These are phyloP conservation scores for Tillus elongatus DNA, from an alignment of 2,888 invertebrate species.

Conservation along the genomic window DNA sequence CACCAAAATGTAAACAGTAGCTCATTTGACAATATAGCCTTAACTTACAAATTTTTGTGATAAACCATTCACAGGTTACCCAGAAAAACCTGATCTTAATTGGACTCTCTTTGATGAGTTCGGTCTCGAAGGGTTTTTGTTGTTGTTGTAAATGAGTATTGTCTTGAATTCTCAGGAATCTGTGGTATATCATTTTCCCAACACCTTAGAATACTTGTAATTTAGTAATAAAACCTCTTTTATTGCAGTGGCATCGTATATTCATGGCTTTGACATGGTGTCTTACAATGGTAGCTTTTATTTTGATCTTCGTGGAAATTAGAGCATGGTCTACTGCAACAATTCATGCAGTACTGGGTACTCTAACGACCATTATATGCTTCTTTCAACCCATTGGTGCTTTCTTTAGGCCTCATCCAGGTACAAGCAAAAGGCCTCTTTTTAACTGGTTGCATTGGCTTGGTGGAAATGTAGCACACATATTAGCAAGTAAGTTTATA, in stretches of 20 bases:
- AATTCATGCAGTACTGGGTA: slow-evolving; percentile 76
- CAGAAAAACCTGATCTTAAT: too few relatives aligned
- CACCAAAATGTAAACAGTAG: too few relatives aligned
- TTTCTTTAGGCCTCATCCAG: slow-evolving; percentile 76
- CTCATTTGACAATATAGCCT: too few relatives aligned
- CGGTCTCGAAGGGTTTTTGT: too few relatives aligned
- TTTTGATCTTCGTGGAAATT: slow-evolving; percentile 74
- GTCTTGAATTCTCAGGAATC: too few relatives aligned
- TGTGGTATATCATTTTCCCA: too few relatives aligned
- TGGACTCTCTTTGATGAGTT: too few relatives aligned
- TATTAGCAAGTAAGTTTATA: slow-evolving; percentile 79
- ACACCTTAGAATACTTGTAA: too few relatives aligned
- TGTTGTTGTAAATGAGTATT: too few relatives aligned
- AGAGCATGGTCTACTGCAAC: slow-evolving; percentile 68
- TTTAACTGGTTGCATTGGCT: slow-evolving; percentile 93
- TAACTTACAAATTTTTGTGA: too few relatives aligned
- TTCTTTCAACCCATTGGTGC: slow-evolving; percentile 84
- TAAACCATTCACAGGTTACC: too few relatives aligned
- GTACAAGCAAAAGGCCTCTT: slow-evolving; percentile 63
- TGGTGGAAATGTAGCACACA: slow-evolving; percentile 78
- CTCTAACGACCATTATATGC: slow-evolving; percentile 67
- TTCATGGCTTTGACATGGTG: slow-evolving; percentile 77
- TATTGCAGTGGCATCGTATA: slow-evolving; percentile 69
- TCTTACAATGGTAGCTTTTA: slow-evolving; percentile 67
- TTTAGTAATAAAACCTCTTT: slow-evolving; percentile 9